Percentiles rank a stretch among this genome's conserved stretches.
Conservation (phyloP, 2,113 vertebrate species). For the Oryzias celebensis region DNA sequence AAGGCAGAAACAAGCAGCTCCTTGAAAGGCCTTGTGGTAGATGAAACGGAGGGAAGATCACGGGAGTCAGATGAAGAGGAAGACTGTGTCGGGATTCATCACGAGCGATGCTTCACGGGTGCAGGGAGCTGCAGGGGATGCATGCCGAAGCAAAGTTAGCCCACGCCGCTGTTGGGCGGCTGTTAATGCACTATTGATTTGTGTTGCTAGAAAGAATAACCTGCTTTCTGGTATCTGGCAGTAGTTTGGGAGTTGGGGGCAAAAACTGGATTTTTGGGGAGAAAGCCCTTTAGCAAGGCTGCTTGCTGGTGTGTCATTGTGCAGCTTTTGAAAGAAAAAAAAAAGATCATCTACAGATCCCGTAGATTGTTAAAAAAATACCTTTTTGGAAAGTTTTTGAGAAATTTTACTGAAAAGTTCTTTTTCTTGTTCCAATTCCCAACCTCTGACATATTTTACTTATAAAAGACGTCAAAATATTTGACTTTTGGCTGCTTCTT, state of each 20-base stretch:
- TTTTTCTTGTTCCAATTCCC: too few species aligned
- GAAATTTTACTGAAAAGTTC: too few species aligned
- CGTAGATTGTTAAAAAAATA: too few species aligned
- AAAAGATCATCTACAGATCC: background rate
- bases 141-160: conserved; percentile 34
- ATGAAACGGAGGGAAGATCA: conserved; percentile 61
- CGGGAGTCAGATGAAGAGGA: conserved; percentile 52
- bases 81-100: conserved; percentile 43
- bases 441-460: too few species aligned
- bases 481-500: too few species aligned
- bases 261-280: background rate
- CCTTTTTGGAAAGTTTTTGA: too few species aligned
- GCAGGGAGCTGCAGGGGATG: conserved; percentile 25
- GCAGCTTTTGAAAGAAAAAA: background rate
- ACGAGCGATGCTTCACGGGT: conserved; percentile 28
- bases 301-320: background rate
- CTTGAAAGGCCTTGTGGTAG: conserved; percentile 40
- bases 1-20: conserved; percentile 23
- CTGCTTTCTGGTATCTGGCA: conserved; percentile 15
- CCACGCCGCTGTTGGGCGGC: conserved; percentile 36
- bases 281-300: conserved; percentile 1
- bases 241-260: conserved; percentile 7
- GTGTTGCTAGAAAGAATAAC: conserved; percentile 40
- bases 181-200: conserved; percentile 68
- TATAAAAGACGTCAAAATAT: too few species aligned